phyloP scores from a whole-genome alignment of 2,797 vertebrate species.

The Anas bernieri region DNA sequence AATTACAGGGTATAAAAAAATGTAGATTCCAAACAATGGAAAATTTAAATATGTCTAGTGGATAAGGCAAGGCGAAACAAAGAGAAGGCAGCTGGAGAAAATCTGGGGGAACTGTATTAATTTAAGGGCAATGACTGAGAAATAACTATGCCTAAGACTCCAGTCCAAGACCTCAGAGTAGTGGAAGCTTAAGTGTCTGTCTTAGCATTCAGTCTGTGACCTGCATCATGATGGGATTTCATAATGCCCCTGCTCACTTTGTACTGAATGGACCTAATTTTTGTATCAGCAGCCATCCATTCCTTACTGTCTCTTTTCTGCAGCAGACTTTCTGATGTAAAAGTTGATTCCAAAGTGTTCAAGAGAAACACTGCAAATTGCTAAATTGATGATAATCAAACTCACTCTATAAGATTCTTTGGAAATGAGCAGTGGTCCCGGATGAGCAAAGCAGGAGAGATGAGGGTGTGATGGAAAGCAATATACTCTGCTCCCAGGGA shows the following conservation, averaged over 20 bases:
- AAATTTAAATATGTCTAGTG: conserved; percentile 73
- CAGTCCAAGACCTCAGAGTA: neutral
- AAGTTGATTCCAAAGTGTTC: neutral
- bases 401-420: neutral
- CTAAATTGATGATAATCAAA: neutral
- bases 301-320: neutral
- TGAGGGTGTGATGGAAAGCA: neutral
- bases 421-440: neutral
- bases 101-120: conserved; percentile 24
- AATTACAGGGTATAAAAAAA: conserved; percentile 78
- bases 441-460: neutral
- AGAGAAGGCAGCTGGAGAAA: conserved; percentile 61
- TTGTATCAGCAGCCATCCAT: neutral
- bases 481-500: neutral
- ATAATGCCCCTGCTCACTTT: neutral
- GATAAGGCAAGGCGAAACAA: conserved; percentile 60
- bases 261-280: neutral
- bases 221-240: neutral
- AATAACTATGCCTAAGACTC: conserved; percentile 20
- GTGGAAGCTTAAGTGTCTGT: neutral
- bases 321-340: neutral
- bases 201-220: neutral
- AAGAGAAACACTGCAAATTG: neutral
- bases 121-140: conserved; percentile 49
- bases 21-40: conserved; percentile 77